Evolutionary conservation across 2,113 vertebrate genomes (phyloP).

Genomic region (Podilymbus podiceps): DNA sequence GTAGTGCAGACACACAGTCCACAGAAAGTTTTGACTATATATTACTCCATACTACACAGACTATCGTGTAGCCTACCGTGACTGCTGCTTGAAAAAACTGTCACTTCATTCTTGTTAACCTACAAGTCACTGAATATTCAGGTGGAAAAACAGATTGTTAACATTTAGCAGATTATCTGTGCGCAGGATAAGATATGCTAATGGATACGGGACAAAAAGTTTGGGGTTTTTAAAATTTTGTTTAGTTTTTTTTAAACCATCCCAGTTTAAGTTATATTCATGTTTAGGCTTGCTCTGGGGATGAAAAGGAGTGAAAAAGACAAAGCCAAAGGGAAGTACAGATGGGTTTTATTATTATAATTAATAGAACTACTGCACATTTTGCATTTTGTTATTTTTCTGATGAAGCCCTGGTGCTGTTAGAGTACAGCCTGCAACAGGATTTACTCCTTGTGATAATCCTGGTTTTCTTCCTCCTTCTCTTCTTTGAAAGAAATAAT

Average conservation of each 20-base stretch:
- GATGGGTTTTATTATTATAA: background rate
- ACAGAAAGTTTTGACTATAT: no score
- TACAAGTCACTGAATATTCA: background rate
- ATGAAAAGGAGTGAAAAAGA: background rate
- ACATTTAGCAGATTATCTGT: background rate
- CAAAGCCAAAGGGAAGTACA: background rate
- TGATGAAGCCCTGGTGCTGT: background rate
- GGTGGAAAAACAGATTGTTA: background rate
- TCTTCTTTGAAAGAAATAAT: conserved; percentile 14
- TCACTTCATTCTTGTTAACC: background rate
- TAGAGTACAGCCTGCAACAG: background rate
- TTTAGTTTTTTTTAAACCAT: no score
- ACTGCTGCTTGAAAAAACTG: background rate
- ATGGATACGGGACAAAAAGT: background rate
- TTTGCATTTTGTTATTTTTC: background rate
- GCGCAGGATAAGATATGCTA: background rate
- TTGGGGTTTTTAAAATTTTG: no score
- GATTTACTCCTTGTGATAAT: background rate
- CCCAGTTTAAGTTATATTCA: background rate
- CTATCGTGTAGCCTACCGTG: no score
- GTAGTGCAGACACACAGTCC: no score
- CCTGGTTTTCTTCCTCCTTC: background rate
- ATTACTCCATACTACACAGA: no score
- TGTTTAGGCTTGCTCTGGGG: background rate
- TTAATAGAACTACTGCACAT: background rate